A percentile compares a stretch with the other conserved stretches of the same genome.
These are phyloP conservation scores for Stictonetta naevosa DNA, from an alignment of 2,113 vertebrate genomes.

Conservation along the genomic window DNA sequence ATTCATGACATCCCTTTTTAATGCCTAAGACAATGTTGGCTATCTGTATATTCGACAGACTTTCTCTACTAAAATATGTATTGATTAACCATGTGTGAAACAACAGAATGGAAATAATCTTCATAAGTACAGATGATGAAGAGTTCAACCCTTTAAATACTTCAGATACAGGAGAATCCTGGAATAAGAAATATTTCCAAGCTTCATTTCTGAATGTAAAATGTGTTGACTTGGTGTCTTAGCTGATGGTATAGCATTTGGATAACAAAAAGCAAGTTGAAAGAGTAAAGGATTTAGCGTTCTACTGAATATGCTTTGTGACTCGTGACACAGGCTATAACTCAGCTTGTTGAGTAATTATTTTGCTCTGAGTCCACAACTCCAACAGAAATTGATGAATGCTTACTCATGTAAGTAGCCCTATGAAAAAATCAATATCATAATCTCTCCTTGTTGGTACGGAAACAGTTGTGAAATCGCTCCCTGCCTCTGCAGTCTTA, in stretches of 20 bases:
- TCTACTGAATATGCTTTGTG: background rate
- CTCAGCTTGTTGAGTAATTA: slow-evolving; percentile 1
- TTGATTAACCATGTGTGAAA: background rate
- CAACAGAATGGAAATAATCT: background rate
- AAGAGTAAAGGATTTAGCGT: background rate
- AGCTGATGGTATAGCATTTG: background rate
- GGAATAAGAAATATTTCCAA: background rate
- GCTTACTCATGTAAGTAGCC: background rate
- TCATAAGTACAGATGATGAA: rapidly evolving
- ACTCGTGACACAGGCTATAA: background rate
- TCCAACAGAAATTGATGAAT: background rate
- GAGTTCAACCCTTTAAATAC: background rate
- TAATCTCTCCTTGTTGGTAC: background rate
- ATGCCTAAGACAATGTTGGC: background rate
- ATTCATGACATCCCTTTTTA: background rate
- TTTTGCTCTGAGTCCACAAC: background rate
- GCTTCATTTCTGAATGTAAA: background rate
- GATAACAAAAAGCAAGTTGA: background rate
- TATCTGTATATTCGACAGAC: background rate
- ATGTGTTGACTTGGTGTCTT: background rate
- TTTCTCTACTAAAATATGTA: background rate
- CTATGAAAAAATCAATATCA: background rate
- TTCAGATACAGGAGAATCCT: background rate
- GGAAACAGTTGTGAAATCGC: background rate
- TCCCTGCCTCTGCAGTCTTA: background rate